Evolutionary conservation across 2,888 invertebrate species (phyloP), one percentile per base, ranked within the genome.

Genomic region (Parnassius glacialis): DNA sequence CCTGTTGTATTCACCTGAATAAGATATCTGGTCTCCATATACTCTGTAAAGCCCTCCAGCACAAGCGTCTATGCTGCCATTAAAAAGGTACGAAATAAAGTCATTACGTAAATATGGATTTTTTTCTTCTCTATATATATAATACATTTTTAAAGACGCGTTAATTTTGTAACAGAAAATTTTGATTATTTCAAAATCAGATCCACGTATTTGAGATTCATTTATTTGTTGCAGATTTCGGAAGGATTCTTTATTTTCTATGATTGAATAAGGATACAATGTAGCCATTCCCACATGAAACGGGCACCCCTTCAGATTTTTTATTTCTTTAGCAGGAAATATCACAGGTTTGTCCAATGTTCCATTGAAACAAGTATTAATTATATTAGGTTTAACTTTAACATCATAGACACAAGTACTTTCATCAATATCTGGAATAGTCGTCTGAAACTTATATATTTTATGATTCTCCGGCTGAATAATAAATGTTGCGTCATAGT

Each of bases 41-140:
- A 82, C 66, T 62, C 83, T 76, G 44, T 84, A 87, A 0, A 84
- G 67, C 0, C 89, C 90, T 0, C 90, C 89, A 10, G 83, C 85
- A 56, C 81, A 81, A 0, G 73, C 69, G 50, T 90, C 87, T 2
- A 90, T 67, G 44, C 78, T 84, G 3, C 81, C 84, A 65, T 90
- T 85, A 2, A 70, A 9, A 2, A 90, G 7, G n/a, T 76, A 77
- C 1, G 73, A 52, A 34, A 87, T 10, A 65, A 77, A 85, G 0
- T 75, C 70, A 0, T 1, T 25, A n/a, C 76, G 61, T 2, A 61
- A 25, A 16, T 48, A 71, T 0, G 78, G 74, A 61, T 75, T 80
- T 66, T 78, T 76, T 70, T 79, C 76, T 9, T 66, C 66, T 59
- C 70, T 77, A 16, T 64, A 56, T 58, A 85, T 75, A 54, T 80